Percentiles rank a stretch among this genome's conserved stretches.
phyloP scores from a whole-genome alignment of 2,888 invertebrate genomes.

The Augiades crinisus region DNA sequence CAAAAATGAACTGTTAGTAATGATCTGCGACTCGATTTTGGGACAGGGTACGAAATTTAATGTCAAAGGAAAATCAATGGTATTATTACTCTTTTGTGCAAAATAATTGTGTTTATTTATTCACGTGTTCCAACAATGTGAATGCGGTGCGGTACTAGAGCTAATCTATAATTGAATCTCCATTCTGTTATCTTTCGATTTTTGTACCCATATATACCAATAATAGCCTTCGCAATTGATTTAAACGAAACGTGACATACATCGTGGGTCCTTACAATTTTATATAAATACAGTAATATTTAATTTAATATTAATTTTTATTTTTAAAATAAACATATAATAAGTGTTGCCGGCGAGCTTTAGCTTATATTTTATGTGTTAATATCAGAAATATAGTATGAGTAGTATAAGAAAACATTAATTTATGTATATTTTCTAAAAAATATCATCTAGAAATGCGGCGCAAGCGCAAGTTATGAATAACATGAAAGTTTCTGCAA shows the following conservation, averaged over 20 bases:
- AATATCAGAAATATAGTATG: too few species aligned
- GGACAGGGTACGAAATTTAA: constrained; percentile 44
- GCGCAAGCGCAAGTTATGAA: too few species aligned
- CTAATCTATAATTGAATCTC: constrained; percentile 81
- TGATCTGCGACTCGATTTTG: constrained; percentile 54
- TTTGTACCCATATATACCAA: too few species aligned
- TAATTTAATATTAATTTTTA: too few species aligned
- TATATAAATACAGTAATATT: too few species aligned
- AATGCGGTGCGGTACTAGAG: constrained; percentile 69
- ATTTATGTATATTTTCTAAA: too few species aligned
- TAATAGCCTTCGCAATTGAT: constrained; percentile 41
- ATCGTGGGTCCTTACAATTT: constrained; percentile 19
- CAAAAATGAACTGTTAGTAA: constrained; percentile 57
- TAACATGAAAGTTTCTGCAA: too few species aligned
- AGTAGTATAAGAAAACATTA: too few species aligned
- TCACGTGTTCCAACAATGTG: constrained; percentile 74
- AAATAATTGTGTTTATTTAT: constrained; percentile 79
- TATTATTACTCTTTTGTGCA: constrained; percentile 74
- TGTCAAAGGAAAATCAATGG: constrained; percentile 67
- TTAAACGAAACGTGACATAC: constrained; percentile 17
- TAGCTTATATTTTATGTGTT: too few species aligned
- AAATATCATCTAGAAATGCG: too few species aligned
- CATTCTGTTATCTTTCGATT: constrained; percentile 68
- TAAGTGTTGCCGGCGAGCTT: too few species aligned
- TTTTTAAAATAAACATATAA: too few species aligned